Percentiles rank a stretch among this genome's conserved stretches.
Evolutionary conservation across 2,797 vertebrate species (phyloP).

Genomic region (Crocidura indochinensis): DNA sequence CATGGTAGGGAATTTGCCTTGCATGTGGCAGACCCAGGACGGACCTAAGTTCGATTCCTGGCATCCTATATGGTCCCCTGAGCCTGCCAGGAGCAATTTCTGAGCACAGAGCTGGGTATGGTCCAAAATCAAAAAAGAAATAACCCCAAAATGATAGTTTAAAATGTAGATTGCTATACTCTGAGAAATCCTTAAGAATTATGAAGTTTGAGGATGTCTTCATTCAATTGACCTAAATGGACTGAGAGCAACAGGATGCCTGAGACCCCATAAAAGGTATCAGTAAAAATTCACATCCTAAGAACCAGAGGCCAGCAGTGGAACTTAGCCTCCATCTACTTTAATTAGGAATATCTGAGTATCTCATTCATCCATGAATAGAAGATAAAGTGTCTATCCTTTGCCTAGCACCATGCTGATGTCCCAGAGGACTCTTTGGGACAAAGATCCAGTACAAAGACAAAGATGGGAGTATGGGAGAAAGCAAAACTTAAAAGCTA

Average conservation of each 20-base stretch:
- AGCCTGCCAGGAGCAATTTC: too few relatives aligned
- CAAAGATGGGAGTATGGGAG: not conserved
- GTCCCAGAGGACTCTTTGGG: not conserved
- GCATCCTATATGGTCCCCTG: too few relatives aligned
- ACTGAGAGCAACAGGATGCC: not conserved
- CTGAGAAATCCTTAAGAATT: not conserved
- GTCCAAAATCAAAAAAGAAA: not conserved
- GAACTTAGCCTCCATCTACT: not conserved
- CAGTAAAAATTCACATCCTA: not conserved
- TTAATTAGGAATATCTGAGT: too few relatives aligned
- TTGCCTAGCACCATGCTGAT: constrained; percentile 51
- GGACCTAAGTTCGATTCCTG: too few relatives aligned
- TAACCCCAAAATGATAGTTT: not conserved
- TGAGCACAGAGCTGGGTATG: too few relatives aligned
- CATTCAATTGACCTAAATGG: not conserved
- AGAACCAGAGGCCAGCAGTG: too few relatives aligned
- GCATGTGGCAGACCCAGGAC: too few relatives aligned
- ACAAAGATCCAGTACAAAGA: not conserved
- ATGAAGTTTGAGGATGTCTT: not conserved
- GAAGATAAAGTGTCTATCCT: constrained; percentile 5
- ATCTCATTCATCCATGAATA: constrained; percentile 57
- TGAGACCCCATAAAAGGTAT: not conserved
- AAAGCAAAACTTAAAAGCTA: constrained; percentile 11
- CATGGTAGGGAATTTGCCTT: too few relatives aligned
- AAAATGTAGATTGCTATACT: not conserved